Conservation (phyloP, 2,888 invertebrate species). For the Cabera pusaria region DNA sequence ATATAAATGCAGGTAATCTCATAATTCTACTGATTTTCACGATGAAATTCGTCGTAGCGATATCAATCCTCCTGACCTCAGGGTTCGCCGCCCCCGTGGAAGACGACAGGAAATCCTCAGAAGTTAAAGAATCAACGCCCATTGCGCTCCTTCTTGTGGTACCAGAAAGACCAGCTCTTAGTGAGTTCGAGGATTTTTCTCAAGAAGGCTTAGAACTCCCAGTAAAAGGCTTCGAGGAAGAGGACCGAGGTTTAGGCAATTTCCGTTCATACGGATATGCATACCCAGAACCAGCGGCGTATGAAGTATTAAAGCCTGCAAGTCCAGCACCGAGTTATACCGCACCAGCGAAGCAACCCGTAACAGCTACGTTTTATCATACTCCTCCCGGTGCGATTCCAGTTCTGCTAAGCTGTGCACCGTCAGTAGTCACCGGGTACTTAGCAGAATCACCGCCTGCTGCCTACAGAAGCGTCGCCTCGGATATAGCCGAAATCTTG, state of each 20-base stretch:
- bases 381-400: slow-evolving; percentile 26
- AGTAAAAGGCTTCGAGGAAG: slow-evolving; percentile 5
- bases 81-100: slow-evolving; percentile 12
- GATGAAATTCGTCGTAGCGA: slow-evolving; percentile 22
- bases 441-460: slow-evolving; percentile 15
- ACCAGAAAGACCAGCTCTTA: slow-evolving; percentile 9
- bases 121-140: slow-evolving; percentile 15
- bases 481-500: slow-evolving; percentile 5
- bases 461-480: slow-evolving; percentile 13
- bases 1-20: slow-evolving; percentile 20
- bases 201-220: neutral
- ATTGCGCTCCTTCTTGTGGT: slow-evolving; percentile 18
- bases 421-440: slow-evolving; percentile 39
- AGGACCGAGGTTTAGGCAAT: neutral
- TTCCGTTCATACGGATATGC: slow-evolving; percentile 8
- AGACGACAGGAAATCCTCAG: slow-evolving; percentile 2
- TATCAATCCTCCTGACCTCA: slow-evolving; percentile 16
- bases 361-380: no score
- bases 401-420: slow-evolving; percentile 43
- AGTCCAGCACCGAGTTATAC: neutral
- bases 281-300: slow-evolving; percentile 2
- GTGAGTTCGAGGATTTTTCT: slow-evolving; percentile 4
- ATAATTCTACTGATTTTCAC: slow-evolving; percentile 12
- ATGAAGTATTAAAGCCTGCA: slow-evolving; percentile 3
- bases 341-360: slow-evolving; percentile 11